Evolutionary conservation across 2,888 invertebrate species (phyloP), one percentile per base, ranked within the genome.

Genomic region (Selenia dentaria): DNA sequence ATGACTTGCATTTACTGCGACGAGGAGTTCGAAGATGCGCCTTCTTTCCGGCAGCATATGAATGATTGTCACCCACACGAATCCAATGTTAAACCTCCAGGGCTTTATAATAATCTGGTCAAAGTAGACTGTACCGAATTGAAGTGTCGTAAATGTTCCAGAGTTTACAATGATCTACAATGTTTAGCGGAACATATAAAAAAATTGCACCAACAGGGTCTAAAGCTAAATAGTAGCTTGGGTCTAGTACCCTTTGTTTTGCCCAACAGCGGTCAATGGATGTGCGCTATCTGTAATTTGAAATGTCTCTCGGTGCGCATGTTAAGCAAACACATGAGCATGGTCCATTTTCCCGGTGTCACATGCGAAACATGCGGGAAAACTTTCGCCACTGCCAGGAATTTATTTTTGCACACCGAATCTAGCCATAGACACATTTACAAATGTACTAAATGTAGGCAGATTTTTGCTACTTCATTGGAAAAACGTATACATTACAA

Each of bases 1-100:
- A 79, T 88, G 75, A 74, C 83, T 61, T 89, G 89, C 69, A 81
- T 86, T 9, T 87, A 83, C 70, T 89, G 89, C 68, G 74, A 75
- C 50, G 81, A 83, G 51, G 70, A 68, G 42, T 80, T 75, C 54
- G 69, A 77, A 13, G 80, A 83, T 25, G 81, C 85, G 2, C 51
- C 67, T 2, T 55, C 43, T 26, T 85, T 74, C 59, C 70, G 83
- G 44, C 48, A 59, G 2, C 86, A 86, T 48, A 79, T 84, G 76
- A 62, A 54, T 24, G 50, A 47, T 1, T 70, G 74, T 5, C 85
- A 84, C 49, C 35, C 55, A 22, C 48, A 45, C 2, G 74, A 6
- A 11, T n/a, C 70, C 54, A 76, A 77, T 36, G 59, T 76, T 12
- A 56, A 64, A 12, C 70, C 67, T 0, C 77, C 78, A n/a, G n/a